A percentile compares a stretch with the other conserved stretches of the same genome.
These are phyloP conservation scores for Orycteropus afer DNA, from an alignment of 2,113 vertebrate genomes.

Conservation along the genomic window DNA sequence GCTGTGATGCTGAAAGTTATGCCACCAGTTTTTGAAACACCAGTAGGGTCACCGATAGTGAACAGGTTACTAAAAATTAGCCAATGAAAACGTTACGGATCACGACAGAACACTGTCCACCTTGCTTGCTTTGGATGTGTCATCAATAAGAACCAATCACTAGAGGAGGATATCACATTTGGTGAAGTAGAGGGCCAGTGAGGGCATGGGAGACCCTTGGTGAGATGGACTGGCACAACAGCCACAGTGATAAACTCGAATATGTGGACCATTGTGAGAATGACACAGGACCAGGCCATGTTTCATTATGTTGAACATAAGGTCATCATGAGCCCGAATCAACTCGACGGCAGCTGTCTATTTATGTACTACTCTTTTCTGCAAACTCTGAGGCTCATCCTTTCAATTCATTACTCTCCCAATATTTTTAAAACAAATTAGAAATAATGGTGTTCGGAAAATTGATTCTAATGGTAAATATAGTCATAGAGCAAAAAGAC, in stretches of 20 bases:
- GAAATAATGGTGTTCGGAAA: neutral
- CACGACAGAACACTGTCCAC: neutral
- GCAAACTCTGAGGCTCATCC: neutral
- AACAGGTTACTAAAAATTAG: neutral
- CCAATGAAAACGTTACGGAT: neutral
- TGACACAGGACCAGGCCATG: neutral
- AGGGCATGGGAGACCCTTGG: neutral
- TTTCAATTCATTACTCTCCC: neutral
- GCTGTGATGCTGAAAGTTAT: neutral
- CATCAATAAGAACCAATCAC: neutral
- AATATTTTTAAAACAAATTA: neutral
- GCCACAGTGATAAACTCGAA: neutral
- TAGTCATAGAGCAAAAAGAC: neutral
- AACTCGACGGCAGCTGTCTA: neutral
- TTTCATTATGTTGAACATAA: neutral
- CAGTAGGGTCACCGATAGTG: neutral
- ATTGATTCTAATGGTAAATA: slow-evolving; percentile 18
- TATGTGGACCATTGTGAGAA: neutral
- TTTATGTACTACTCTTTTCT: neutral
- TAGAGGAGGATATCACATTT: neutral
- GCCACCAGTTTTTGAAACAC: neutral
- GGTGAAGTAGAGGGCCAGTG: neutral
- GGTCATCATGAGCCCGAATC: neutral
- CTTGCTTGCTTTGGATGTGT: neutral
- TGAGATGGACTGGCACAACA: neutral